These are phyloP conservation scores for Platerodrilus igneus DNA, from an alignment of 2,888 invertebrate genomes.

Conservation along the genomic window DNA sequence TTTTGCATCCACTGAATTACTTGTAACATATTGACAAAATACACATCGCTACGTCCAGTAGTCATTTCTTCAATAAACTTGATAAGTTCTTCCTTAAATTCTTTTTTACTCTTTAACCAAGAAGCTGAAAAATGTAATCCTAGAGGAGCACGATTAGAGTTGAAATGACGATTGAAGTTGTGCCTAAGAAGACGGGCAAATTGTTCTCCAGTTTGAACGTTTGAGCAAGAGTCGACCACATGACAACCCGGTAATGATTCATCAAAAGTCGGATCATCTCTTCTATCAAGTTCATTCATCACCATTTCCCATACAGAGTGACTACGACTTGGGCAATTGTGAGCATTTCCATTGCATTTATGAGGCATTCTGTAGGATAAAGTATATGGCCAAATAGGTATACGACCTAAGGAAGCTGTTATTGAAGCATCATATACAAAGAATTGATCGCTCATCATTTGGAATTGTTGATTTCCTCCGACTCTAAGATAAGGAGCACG, in stretches of 20 bases:
- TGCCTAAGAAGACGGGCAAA: constrained; percentile 84
- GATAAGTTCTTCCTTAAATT: constrained; percentile 84
- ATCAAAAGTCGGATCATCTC: constrained; percentile 91
- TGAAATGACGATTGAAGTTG: constrained; percentile 92
- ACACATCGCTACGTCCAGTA: constrained; percentile 82
- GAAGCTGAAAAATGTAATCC: constrained; percentile 92
- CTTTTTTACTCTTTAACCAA: constrained; percentile 91
- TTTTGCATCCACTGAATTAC: constrained; percentile 97
- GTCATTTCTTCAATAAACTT: constrained; percentile 93
- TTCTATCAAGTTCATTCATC: constrained; percentile 89
- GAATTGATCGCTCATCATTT: constrained; percentile 95
- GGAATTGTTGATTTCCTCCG: constrained; percentile 92
- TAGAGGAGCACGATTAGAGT: constrained; percentile 87
- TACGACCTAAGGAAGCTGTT: constrained; percentile 80
- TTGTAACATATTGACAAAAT: constrained; percentile 83
- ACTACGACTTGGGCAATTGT: constrained; percentile 85
- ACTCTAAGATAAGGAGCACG: constrained; percentile 86
- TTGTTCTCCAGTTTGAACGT: constrained; percentile 86
- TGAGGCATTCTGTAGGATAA: constrained; percentile 95
- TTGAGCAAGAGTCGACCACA: constrained; percentile 91
- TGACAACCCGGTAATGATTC: constrained; percentile 91
- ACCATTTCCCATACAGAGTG: constrained; percentile 97
- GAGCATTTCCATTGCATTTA: constrained; percentile 90
- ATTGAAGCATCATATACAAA: constrained; percentile 94
- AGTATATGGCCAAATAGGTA: constrained; percentile 96